Percentiles rank a stretch among this genome's conserved stretches.
These are phyloP conservation scores for Hybognathus amarus DNA, from an alignment of 2,797 vertebrate genomes.

Conservation along the genomic window DNA sequence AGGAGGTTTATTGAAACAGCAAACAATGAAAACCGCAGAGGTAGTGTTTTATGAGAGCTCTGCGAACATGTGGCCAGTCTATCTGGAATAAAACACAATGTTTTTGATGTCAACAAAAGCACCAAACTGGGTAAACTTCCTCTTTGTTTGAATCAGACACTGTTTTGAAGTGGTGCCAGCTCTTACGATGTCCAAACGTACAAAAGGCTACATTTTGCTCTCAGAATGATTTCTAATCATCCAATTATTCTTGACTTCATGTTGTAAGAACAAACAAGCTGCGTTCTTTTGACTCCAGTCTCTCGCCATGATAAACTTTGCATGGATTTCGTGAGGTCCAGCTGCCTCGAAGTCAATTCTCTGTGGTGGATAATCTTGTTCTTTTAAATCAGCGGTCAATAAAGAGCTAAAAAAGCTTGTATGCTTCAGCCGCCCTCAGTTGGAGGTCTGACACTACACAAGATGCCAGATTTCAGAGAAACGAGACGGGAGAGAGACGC, in stretches of 20 bases:
- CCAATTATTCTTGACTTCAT: not conserved
- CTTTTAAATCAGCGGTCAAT: conserved; percentile 19
- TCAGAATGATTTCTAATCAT: not conserved
- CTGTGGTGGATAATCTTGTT: conserved; percentile 25
- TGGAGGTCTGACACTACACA: conserved; percentile 26
- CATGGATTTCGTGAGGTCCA: not conserved
- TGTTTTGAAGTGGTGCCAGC: conserved; percentile 23
- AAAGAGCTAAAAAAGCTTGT: conserved; percentile 11
- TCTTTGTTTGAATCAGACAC: conserved; percentile 28
- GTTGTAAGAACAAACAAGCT: conserved; percentile 4
- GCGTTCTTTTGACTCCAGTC: conserved; percentile 1
- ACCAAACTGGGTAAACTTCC: conserved; percentile 4
- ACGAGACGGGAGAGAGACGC: conserved; percentile 27
- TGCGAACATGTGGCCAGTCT: conserved; percentile 32
- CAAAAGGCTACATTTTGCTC: conserved; percentile 18
- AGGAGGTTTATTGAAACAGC: conserved; percentile 49
- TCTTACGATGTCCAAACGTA: conserved; percentile 4
- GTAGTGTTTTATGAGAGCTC: conserved; percentile 40
- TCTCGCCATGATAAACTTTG: not conserved
- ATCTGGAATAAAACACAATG: conserved; percentile 43
- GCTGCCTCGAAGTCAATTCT: not conserved
- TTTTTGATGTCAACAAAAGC: conserved; percentile 48
- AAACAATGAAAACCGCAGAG: conserved; percentile 47
- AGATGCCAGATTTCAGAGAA: conserved; percentile 34
- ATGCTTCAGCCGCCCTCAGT: conserved; percentile 17